These are phyloP conservation scores for Melanotaenia maccullochi DNA, from an alignment of 2,797 vertebrate species.

Conservation along the genomic window DNA sequence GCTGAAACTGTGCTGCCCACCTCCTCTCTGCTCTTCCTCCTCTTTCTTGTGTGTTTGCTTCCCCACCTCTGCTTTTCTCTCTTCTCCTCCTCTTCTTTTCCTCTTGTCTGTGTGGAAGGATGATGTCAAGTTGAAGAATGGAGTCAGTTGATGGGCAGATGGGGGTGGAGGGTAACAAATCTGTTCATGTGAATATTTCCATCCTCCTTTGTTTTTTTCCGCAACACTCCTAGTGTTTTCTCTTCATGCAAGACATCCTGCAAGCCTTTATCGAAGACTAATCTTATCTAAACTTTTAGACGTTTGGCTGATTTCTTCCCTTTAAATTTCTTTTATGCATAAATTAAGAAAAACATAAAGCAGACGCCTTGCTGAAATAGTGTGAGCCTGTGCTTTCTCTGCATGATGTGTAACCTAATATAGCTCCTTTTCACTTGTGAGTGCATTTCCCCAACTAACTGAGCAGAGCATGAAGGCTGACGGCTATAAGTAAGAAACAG, in stretches of 20 bases:
- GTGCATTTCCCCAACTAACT: conserved; percentile 54
- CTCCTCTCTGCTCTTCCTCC: conserved; percentile 54
- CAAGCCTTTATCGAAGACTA: conserved; percentile 35
- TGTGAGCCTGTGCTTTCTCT: conserved; percentile 46
- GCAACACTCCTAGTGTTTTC: conserved; percentile 40
- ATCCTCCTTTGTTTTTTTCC: conserved; percentile 61
- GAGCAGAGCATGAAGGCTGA: conserved; percentile 56
- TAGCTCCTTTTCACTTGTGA: conserved; percentile 55
- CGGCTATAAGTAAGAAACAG: conserved; percentile 31
- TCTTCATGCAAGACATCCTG: conserved; percentile 24
- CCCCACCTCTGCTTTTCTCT: conserved; percentile 49
- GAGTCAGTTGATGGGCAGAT: conserved; percentile 67
- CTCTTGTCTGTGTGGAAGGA: conserved; percentile 65
- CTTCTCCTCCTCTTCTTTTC: conserved; percentile 31
- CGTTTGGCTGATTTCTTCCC: conserved; percentile 33
- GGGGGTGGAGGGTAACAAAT: conserved; percentile 60
- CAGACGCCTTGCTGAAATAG: conserved; percentile 32
- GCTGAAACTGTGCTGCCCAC: conserved; percentile 61
- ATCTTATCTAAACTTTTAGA: conserved; percentile 63
- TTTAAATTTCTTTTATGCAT: conserved; percentile 40
- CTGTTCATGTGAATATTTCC: conserved; percentile 59
- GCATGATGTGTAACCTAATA: conserved; percentile 52
- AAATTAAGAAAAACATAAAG: conserved; percentile 19
- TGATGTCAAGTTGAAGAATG: conserved; percentile 74
- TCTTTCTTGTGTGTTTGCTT: conserved; percentile 50